These are phyloP conservation scores for Brachynemurus nebulosus DNA, from an alignment of 2,888 invertebrate genomes.

Conservation along the genomic window DNA sequence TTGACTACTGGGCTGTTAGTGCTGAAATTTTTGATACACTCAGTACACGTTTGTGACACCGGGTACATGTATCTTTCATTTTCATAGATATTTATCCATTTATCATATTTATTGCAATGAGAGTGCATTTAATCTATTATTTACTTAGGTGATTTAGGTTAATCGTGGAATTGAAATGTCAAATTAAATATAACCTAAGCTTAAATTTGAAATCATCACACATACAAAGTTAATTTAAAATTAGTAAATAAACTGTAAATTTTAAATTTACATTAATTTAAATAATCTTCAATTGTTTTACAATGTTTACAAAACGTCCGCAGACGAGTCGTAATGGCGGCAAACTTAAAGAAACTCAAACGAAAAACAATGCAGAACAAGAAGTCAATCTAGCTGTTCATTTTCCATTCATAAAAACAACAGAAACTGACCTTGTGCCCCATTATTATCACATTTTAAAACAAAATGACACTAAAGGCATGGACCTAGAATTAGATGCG, in stretches of 20 bases:
- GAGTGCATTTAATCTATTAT: no score
- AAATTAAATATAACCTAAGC: neutral
- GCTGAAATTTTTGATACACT: no score
- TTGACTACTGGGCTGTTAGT: no score
- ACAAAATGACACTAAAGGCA: constrained; percentile 51
- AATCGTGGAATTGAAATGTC: neutral
- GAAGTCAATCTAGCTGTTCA: constrained; percentile 19
- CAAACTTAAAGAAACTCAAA: constrained; percentile 5
- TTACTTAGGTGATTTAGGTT: no score
- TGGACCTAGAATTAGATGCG: constrained; percentile 71
- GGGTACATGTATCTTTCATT: no score
- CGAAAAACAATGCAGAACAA: neutral
- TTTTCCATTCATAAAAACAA: constrained; percentile 51
- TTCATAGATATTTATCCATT: no score
- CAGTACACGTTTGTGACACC: no score
- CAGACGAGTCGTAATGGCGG: constrained; percentile 5
- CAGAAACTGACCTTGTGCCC: constrained; percentile 55
- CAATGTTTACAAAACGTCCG: constrained; percentile 8
- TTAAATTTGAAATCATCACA: no score
- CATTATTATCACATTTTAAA: constrained; percentile 33
- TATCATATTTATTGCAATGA: no score
- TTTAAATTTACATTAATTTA: neutral
- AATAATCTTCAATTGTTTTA: no score
- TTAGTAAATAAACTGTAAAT: neutral
- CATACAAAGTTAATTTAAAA: neutral